Conservation (phyloP, 2,797 vertebrate genomes). For the Typhlichthys eigenmanni region DNA sequence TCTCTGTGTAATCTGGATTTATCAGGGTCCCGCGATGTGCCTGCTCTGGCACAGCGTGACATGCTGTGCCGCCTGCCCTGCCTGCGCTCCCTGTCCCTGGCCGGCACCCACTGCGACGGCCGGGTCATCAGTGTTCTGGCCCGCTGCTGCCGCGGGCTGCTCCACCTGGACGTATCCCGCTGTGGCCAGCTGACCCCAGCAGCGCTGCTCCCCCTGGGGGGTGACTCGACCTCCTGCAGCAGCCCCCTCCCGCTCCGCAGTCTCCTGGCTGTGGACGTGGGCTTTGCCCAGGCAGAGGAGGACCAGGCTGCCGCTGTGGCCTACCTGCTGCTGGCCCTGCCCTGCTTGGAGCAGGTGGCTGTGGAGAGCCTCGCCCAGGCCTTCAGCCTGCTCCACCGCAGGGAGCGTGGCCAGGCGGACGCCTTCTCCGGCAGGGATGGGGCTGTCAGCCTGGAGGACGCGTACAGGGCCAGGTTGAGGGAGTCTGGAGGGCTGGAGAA, state of each 20-base stretch:
- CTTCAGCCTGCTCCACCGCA: constrained; percentile 62
- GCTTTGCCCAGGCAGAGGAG: constrained; percentile 30
- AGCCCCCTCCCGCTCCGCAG: constrained; percentile 45
- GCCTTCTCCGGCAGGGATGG: constrained; percentile 51
- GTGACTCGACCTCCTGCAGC: constrained; percentile 30
- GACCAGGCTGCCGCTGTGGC: constrained; percentile 45
- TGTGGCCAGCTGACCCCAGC: constrained; percentile 75
- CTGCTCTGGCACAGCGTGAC: constrained; percentile 64
- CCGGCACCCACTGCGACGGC: constrained; percentile 72
- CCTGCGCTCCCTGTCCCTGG: constrained; percentile 77
- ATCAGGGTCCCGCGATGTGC: constrained; percentile 66
- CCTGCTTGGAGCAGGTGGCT: constrained; percentile 70
- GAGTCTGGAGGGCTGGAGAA: neutral
- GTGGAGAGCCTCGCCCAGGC: constrained; percentile 63
- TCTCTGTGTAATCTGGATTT: constrained; percentile 57
- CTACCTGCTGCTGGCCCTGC: constrained; percentile 80
- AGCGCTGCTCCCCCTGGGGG: constrained; percentile 72
- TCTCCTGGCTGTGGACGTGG: constrained; percentile 75
- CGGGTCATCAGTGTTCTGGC: constrained; percentile 69
- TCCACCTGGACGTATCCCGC: constrained; percentile 77
- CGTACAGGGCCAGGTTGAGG: constrained; percentile 46
- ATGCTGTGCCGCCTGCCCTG: constrained; percentile 65
- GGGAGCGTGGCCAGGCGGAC: constrained; percentile 25
- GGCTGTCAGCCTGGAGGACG: constrained; percentile 67
- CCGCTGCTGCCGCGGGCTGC: constrained; percentile 68